Base-by-base conservation (phyloP, 2,797 vertebrate species). In the Rhynchotus rufescens region DNA sequence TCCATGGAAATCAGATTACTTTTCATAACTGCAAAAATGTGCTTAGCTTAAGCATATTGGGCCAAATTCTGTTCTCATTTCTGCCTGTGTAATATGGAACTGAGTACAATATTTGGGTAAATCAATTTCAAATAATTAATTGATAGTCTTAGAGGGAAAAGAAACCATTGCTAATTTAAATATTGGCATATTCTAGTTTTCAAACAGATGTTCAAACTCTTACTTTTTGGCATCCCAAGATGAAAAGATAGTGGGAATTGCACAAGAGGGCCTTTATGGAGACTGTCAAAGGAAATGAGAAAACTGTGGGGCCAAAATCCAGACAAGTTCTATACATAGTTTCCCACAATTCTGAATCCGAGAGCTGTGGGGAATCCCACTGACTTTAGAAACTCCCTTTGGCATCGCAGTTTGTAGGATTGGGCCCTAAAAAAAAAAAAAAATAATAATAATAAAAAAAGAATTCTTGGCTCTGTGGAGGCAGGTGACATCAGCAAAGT, bases 51-150 rank as follows among this genome's bases (percentile, higher is more conserved):
- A 94, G 93, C 67, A 93, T 86, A 93, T 68, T 65, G 89, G 93
- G 88, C 92, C 95, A 96, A 95, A 96, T 93, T 92, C 89, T 95
- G 89, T 95, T 95, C 88, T 96, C 95, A 92, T 91, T 93, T 86
- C 90, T 92, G 88, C 7, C 6, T 91, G 68, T 89, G 89, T 92
- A 93, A 85, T 95, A 92, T 93, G 92, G 94, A 95, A 88, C 92
- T 80, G 93, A 95, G 92, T 77, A 90, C 79, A 93, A 89, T 94
- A 96, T 95, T 96, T 96, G 93, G 95, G 95, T 94, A 96, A 94
- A 94, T 95, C 81, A 85, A 92, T 96, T 94, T 96, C 93, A 93
- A 96, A 95, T 96, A 94, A 96, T 96, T 95, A 95, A 94, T 96
- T 96, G 95, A 96, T 91, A 91, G 84, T 88, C 80, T 95, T 94